Base-by-base conservation (phyloP, 1,140 invertebrate species). In the Melitaea cinxia region DNA sequence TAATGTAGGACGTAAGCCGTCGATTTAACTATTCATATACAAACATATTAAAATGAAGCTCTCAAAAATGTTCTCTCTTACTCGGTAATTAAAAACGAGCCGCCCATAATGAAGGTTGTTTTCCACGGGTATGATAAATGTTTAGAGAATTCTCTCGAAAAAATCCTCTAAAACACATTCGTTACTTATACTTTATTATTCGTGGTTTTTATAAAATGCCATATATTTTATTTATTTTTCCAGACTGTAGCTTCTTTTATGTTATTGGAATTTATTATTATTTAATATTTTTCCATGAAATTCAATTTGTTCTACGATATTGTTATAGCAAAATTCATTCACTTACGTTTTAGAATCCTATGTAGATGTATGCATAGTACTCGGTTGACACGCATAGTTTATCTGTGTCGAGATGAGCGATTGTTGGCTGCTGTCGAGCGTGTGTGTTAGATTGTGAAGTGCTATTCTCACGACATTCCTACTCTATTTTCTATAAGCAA, bases 331-430 rank as follows among this genome's bases (percentile, higher is more conserved):
- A 23, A 10, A 10, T 21, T 47, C 14, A 21, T 47, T 2, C 9
- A n/a, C 5, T 7, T 23, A 47, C 21, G 4, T 21, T 23, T 21
- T 45, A 45, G n/a, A n/a, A n/a, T n/a, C 19, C 14, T 15, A 39
- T 21, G 19, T 19, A 21, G 42, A 19, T 45, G 10, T 14, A 6
- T 39, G n/a, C 14, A 15, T 14, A 19, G 17, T 30, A 49, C 23
- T n/a, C 45, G 19, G 12, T 14, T 14, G 47, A 50, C 47, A 37
- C 28, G 14, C 50, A 42, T 39, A 61, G 49, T 61, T 61, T 53
- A 61, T 61, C 49, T 42, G 58, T 53, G 58, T 42, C 58, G 49
- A 52, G 58, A 61, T 61, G 58, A 61, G 49, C 33, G 30, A 61
- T 61, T 61, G 45, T 53, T 26, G 33, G 9, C 49, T 49, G 30